Percentiles rank a stretch among this genome's conserved stretches.
These are phyloP conservation scores for Pterois miles DNA, from an alignment of 2,797 vertebrate genomes.

Conservation along the genomic window DNA sequence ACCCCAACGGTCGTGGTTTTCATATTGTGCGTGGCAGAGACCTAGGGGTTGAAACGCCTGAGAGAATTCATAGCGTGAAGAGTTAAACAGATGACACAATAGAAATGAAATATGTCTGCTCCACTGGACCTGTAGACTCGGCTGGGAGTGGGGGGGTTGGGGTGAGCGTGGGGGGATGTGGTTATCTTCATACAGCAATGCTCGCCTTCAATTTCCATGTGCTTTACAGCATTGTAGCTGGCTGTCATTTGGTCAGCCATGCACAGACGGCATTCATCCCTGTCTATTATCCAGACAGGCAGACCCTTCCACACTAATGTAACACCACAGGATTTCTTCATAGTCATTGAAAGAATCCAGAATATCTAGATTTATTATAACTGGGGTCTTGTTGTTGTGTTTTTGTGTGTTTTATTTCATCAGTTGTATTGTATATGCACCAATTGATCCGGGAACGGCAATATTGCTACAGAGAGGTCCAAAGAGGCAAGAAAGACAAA, in stretches of 20 bases:
- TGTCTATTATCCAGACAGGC: constrained; percentile 4
- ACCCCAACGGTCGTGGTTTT: constrained; percentile 56
- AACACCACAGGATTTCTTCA: neutral
- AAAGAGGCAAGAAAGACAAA: neutral
- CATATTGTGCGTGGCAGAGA: constrained; percentile 60
- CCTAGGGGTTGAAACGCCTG: constrained; percentile 64
- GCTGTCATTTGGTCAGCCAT: constrained; percentile 38
- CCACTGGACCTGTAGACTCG: constrained; percentile 43
- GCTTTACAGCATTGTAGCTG: constrained; percentile 8
- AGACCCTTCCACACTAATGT: neutral
- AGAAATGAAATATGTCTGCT: constrained; percentile 76
- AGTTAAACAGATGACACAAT: constrained; percentile 81
- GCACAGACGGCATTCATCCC: neutral
- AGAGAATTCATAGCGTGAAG: constrained; percentile 65
- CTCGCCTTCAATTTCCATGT: constrained; percentile 69
- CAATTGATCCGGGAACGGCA: neutral
- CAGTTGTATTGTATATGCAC: neutral
- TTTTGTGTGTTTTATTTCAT: neutral
- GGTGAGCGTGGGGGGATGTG: neutral
- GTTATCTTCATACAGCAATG: neutral
- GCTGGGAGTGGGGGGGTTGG: constrained; percentile 15
- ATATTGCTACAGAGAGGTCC: neutral
- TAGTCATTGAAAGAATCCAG: neutral
- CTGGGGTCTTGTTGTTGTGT: neutral
- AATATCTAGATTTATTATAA: neutral